Conservation (phyloP, 2,113 vertebrate species). For the Gadus macrocephalus region DNA sequence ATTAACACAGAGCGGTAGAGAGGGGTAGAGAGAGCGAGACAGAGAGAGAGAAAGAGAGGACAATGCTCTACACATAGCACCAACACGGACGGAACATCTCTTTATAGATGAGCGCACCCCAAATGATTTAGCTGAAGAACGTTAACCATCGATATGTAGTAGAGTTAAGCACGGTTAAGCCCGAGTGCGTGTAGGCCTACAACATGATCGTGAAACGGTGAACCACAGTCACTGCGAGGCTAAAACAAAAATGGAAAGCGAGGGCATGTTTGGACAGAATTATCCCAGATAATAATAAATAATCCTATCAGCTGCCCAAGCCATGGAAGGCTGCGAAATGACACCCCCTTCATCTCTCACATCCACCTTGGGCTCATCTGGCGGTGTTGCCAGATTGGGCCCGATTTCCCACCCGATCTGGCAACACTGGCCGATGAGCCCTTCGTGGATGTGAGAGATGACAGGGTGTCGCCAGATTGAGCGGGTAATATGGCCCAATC, state of each 20-base stretch:
- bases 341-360: conserved; percentile 8
- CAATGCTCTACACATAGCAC: conserved; percentile 28
- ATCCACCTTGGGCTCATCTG: too few species aligned
- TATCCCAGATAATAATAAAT: too few species aligned
- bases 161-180: conserved; percentile 20
- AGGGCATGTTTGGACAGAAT: too few species aligned
- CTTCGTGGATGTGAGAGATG: too few species aligned
- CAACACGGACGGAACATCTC: neutral
- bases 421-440: too few species aligned
- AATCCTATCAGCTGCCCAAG: conserved; percentile 31
- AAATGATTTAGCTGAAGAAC: neutral
- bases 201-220: neutral
- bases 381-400: too few species aligned
- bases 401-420: too few species aligned
- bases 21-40: conserved; percentile 20
- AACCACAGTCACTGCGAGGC: conserved; percentile 12
- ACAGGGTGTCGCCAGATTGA: too few species aligned
- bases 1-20: conserved; percentile 60
- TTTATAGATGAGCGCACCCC: neutral
- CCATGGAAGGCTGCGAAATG: conserved; percentile 31
- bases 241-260: neutral
- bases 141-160: neutral
- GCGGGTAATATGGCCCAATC: too few species aligned
- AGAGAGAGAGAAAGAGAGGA: conserved; percentile 19
- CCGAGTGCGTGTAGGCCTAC: conserved; percentile 8